These are phyloP conservation scores for Drosophila miranda DNA, from an alignment of 1,140 invertebrate genomes.

Conservation along the genomic window DNA sequence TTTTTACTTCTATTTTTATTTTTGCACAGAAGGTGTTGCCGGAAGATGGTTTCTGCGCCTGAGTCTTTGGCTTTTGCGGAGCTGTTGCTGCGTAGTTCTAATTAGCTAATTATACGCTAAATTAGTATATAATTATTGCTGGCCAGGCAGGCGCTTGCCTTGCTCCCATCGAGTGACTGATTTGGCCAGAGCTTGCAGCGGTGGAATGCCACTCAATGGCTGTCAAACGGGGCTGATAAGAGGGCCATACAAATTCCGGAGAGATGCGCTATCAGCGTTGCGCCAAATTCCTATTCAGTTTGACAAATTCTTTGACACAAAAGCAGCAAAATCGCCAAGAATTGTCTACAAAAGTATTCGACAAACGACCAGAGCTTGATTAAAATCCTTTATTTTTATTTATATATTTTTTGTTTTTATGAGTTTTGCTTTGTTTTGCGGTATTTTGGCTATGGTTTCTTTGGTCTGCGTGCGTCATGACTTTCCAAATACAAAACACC, in stretches of 20 bases:
- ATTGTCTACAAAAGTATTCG: slow-evolving; percentile 2
- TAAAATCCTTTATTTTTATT: slow-evolving; percentile 21
- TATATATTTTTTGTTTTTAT: slow-evolving; percentile 3
- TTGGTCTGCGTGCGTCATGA: slow-evolving; percentile 29
- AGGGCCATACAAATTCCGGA: too few relatives aligned
- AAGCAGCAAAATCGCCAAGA: slow-evolving; percentile 17
- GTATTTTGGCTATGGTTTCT: slow-evolving; percentile 27
- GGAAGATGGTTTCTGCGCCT: slow-evolving; percentile 66
- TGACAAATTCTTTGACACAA: slow-evolving; percentile 19
- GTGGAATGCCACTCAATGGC: too few relatives aligned
- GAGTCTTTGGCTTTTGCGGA: slow-evolving; percentile 46
- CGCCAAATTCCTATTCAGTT: slow-evolving; percentile 26
- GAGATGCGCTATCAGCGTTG: slow-evolving; percentile 21
- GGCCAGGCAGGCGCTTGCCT: slow-evolving; percentile 53
- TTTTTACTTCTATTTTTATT: slow-evolving; percentile 55
- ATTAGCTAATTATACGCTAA: slow-evolving; percentile 80
- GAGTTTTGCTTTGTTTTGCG: slow-evolving; percentile 33
- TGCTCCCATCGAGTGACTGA: slow-evolving; percentile 57
- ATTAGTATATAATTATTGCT: slow-evolving; percentile 78
- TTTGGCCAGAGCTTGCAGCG: slow-evolving; percentile 10
- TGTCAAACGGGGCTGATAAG: not conserved
- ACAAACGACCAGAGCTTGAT: not conserved
- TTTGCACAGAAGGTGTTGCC: slow-evolving; percentile 79
- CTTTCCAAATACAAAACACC: slow-evolving; percentile 55
- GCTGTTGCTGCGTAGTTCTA: slow-evolving; percentile 67